Base-by-base conservation (phyloP, 1,140 invertebrate species). In the Lordiphosa mommai region DNA sequence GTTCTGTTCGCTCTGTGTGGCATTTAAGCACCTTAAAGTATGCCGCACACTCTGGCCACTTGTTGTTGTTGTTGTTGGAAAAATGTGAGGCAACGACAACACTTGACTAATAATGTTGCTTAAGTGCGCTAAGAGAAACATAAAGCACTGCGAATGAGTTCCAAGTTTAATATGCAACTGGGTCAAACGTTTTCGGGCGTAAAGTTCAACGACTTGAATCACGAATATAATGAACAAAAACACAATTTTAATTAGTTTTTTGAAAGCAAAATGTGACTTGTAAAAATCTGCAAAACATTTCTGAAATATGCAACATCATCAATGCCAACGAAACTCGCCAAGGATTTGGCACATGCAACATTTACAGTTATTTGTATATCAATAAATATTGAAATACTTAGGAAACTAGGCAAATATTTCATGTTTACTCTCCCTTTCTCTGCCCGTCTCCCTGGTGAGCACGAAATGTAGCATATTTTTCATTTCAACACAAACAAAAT, bases 11-110 rank as follows among this genome's bases (percentile, higher is more conserved):
- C 33, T 32, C 44, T 48, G 32, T 29, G 33, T 14, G 47, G 56
- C 76, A 72, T 82, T 84, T 84, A 82, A 84, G 77, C 71, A 61
- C 66, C 76, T 76, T 84, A 84, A 82, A 82, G 71, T 76, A 71
- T 61, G 46, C 47, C 37, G 50, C 74, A 61, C 58, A 53, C 60
- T 56, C 65, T 60, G 59, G 77, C 56, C 77, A 82, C 77, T 82
- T 82, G 76, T 76, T 76, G 77, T 72, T 71, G 53, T 67, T 57
- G 47, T 46, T 59, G 52, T 23, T 30, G 20, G 63, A 41, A 59
- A 44, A 71, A 47, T 63, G 63, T 49, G 16, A 47, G 16, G n/a
- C 29, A 36, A 5, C 34, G 29, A 29, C 37, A 58, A 29, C 44
- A 68, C 50, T 66, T 60, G 32, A 50, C 52, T 55, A 56, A 72